Evolutionary conservation across 2,888 invertebrate species (phyloP).

Genomic region (Allacma fusca): DNA sequence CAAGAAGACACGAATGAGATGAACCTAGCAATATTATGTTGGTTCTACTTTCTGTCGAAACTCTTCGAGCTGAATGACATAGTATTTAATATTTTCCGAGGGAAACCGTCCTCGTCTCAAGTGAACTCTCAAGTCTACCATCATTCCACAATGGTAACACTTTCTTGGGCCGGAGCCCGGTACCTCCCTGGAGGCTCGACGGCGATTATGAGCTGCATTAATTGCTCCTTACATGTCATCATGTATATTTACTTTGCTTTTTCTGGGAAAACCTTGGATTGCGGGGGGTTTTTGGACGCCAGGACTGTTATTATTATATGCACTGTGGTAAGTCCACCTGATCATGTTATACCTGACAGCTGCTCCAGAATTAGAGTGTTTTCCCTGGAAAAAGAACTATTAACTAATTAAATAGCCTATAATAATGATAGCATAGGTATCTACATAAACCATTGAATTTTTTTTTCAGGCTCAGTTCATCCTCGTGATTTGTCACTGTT

Average conservation of each 20-base stretch:
- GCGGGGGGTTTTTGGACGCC: not conserved
- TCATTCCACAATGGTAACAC: conserved; percentile 25
- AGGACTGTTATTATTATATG: not conserved
- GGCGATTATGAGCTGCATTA: conserved; percentile 23
- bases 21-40: not conserved
- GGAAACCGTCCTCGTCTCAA: not conserved
- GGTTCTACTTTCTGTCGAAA: conserved; percentile 34
- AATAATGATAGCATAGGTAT: too few species aligned
- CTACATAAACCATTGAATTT: not conserved
- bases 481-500: conserved; percentile 19
- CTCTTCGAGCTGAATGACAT: conserved; percentile 30
- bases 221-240: conserved; percentile 31
- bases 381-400: too few species aligned
- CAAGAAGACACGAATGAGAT: not conserved
- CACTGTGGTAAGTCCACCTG: not conserved
- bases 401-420: too few species aligned
- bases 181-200: conserved; percentile 36
- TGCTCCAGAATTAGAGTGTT: too few species aligned
- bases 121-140: conserved; percentile 32
- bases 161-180: conserved; percentile 25
- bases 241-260: conserved; percentile 22
- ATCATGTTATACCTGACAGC: not conserved
- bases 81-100: not conserved
- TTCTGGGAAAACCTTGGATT: not conserved
- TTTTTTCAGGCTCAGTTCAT: conserved; percentile 27